Evolutionary conservation across 1,140 invertebrate genomes (phyloP).

Genomic region (Drosophila insularis): DNA sequence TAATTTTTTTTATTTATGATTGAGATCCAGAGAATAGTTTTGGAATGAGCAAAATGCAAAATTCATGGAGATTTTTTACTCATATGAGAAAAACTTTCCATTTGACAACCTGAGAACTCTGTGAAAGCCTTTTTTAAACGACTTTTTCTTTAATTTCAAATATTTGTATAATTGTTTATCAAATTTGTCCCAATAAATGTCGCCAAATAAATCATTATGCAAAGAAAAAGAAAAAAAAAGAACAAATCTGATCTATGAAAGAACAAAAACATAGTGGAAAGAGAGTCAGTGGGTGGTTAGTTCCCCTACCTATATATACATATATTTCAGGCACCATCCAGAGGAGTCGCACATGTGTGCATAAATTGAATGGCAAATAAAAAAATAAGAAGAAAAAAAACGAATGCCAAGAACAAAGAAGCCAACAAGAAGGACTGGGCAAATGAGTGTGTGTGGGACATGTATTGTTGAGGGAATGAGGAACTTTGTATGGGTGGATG

Average conservation of each 20-base stretch:
- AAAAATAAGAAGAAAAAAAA: conserved; percentile 1
- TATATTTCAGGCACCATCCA: background rate
- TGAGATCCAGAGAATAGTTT: too few species aligned
- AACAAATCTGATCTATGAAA: conserved; percentile 15
- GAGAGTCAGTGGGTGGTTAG: background rate
- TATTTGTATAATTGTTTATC: conserved; percentile 5
- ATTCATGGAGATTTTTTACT: too few species aligned
- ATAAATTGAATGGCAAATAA: conserved; percentile 79
- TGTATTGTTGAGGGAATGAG: background rate
- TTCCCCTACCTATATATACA: background rate
- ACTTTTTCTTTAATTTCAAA: background rate
- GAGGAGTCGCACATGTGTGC: conserved; percentile 60
- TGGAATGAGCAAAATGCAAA: too few species aligned
- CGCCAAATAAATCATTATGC: conserved; percentile 61
- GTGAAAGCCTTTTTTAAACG: background rate
- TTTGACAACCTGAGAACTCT: background rate
- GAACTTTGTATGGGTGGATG: conserved; percentile 8
- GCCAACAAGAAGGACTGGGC: conserved; percentile 56
- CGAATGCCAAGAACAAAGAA: conserved; percentile 64
- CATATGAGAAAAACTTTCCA: too few species aligned
- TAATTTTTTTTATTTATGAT: too few species aligned
- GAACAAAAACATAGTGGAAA: conserved; percentile 1
- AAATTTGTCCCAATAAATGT: conserved; percentile 36
- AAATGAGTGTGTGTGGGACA: conserved; percentile 10
- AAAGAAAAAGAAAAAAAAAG: conserved; percentile 25